phyloP scores from a whole-genome alignment of 2,888 invertebrate genomes.

The Liodrosophila aerea region DNA sequence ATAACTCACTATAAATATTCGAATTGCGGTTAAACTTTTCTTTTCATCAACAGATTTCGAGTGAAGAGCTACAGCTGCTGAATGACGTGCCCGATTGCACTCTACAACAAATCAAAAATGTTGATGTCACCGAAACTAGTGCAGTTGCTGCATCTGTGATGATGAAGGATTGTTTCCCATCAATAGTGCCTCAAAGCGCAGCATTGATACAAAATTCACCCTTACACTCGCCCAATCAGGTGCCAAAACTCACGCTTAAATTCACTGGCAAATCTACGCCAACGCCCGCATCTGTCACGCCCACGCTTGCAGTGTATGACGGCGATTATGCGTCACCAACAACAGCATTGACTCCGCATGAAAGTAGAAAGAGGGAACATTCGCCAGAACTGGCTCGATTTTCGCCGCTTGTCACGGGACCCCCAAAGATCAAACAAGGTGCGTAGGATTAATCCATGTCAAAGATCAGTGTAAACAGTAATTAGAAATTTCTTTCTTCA shows the following conservation, averaged over 20 bases:
- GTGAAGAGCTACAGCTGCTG: too few relatives aligned
- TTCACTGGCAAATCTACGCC: conserved; percentile 82
- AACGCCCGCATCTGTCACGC: conserved; percentile 15
- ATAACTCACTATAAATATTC: too few relatives aligned
- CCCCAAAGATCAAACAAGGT: conserved; percentile 87
- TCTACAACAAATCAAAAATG: too few relatives aligned
- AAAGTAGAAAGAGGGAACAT: conserved; percentile 85
- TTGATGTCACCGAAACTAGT: too few relatives aligned
- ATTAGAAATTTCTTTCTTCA: neutral
- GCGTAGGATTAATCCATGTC: neutral
- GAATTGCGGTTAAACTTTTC: too few relatives aligned
- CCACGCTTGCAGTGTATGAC: neutral
- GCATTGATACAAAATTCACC: too few relatives aligned
- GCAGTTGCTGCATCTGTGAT: too few relatives aligned
- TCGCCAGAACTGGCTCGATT: conserved; percentile 93
- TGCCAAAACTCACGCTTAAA: conserved; percentile 92
- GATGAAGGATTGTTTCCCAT: too few relatives aligned
- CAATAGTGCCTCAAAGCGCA: too few relatives aligned
- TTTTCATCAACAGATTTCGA: too few relatives aligned
- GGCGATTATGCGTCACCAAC: neutral
- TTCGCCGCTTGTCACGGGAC: conserved; percentile 91
- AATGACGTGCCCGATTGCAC: too few relatives aligned
- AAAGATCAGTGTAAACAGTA: too few relatives aligned
- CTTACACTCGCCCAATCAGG: conserved; percentile 67
- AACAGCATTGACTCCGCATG: neutral